Conservation (phyloP, 2,113 vertebrate species). For the Xerus inauris region DNA sequence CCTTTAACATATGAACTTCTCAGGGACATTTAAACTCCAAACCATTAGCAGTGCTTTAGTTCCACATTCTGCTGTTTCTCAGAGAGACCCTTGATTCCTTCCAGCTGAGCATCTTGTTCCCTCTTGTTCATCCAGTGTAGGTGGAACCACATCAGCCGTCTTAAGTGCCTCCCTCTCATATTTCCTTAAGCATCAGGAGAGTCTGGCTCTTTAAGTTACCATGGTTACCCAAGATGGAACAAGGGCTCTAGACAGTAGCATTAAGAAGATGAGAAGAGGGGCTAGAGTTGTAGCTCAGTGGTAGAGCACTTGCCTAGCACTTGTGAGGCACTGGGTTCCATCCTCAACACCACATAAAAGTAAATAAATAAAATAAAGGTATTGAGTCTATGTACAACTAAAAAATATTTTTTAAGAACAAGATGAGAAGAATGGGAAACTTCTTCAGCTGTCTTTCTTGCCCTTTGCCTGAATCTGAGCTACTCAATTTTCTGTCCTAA, state of each 20-base stretch:
- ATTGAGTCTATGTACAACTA: too few relatives aligned
- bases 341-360: too few relatives aligned
- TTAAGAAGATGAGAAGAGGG: background rate
- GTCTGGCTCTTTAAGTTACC: background rate
- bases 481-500: background rate
- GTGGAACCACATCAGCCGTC: background rate
- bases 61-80: background rate
- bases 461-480: background rate
- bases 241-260: background rate
- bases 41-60: background rate
- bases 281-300: too few relatives aligned
- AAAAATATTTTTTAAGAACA: too few relatives aligned
- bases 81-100: background rate
- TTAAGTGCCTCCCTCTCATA: background rate
- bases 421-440: background rate
- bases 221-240: background rate
- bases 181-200: background rate
- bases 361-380: too few relatives aligned
- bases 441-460: background rate
- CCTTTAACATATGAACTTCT: background rate
- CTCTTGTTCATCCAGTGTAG: background rate
- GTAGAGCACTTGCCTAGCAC: too few relatives aligned
- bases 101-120: background rate
- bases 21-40: background rate
- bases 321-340: too few relatives aligned